Conservation (phyloP, 1,140 invertebrate genomes). For the Arctopsyche grandis region DNA sequence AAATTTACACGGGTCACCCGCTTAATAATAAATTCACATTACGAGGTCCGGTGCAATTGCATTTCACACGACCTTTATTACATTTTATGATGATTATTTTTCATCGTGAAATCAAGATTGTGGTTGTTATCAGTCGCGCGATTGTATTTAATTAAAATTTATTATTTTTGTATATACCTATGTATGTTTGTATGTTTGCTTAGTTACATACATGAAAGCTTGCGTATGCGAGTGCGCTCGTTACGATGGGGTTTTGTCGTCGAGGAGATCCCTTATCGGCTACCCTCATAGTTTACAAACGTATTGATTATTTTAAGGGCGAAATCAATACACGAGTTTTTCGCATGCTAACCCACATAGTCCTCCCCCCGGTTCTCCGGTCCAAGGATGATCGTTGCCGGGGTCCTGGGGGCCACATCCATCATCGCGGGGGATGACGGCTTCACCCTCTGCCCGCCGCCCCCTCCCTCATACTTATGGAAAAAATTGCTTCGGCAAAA, state of each 20-base stretch:
- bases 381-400: conserved; percentile 27
- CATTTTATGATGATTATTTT: background rate
- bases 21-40: background rate
- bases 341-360: conserved; percentile 51
- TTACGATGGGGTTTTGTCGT: too few species aligned
- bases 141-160: background rate
- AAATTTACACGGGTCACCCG: background rate
- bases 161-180: background rate
- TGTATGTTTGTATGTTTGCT: background rate
- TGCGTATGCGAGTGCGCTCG: too few species aligned
- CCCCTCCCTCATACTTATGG: conserved; percentile 18
- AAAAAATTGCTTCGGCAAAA: conserved; percentile 47
- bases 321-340: conserved; percentile 47
- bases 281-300: background rate
- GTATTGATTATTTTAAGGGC: conserved; percentile 45
- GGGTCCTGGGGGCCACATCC: conserved; percentile 46
- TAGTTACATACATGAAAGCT: too few species aligned
- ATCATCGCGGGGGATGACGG: conserved; percentile 43
- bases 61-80: background rate
- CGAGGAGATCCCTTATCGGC: too few species aligned
- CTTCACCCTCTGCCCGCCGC: background rate
- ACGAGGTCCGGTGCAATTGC: background rate
- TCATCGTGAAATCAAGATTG: background rate
- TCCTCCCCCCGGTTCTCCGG: conserved; percentile 9
- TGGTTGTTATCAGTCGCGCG: background rate